A percentile compares a stretch with the other conserved stretches of the same genome.
Evolutionary conservation across 2,797 vertebrate species (phyloP).

Genomic region (Meda fulgida): DNA sequence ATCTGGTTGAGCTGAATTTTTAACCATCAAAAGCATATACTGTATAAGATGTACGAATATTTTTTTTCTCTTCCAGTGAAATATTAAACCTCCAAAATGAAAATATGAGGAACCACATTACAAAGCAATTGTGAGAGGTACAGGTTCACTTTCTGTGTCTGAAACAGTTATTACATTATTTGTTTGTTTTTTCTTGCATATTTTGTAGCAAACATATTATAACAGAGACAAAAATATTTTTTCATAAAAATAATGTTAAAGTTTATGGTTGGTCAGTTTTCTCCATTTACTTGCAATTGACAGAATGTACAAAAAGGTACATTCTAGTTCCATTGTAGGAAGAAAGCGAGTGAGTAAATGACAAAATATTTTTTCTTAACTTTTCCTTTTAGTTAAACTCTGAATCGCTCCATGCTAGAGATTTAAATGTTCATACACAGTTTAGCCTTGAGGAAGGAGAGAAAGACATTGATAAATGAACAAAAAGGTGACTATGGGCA

Average conservation of each 20-base stretch:
- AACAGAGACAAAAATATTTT: background rate
- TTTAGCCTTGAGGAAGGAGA: background rate
- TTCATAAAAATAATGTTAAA: background rate
- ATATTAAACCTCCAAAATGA: background rate
- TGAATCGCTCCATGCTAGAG: background rate
- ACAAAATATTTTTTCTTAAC: background rate
- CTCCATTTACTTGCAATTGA: background rate
- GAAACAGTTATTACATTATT: background rate
- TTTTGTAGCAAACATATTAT: background rate
- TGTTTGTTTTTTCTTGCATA: background rate
- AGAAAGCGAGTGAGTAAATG: background rate
- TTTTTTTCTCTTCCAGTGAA: background rate
- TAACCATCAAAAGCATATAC: background rate
- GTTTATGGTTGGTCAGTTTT: background rate
- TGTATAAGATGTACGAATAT: background rate
- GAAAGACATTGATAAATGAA: background rate
- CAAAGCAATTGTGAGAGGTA: background rate
- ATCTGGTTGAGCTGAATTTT: background rate
- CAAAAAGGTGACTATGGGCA: conserved; percentile 1
- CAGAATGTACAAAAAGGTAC: background rate
- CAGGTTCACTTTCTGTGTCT: background rate
- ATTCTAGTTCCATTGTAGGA: background rate
- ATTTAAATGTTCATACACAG: background rate
- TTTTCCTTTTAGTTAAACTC: background rate
- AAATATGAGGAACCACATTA: background rate